A percentile compares a stretch with the other conserved stretches of the same genome.
phyloP scores from a whole-genome alignment of 2,113 vertebrate species.

The Phaethornis superciliosus region DNA sequence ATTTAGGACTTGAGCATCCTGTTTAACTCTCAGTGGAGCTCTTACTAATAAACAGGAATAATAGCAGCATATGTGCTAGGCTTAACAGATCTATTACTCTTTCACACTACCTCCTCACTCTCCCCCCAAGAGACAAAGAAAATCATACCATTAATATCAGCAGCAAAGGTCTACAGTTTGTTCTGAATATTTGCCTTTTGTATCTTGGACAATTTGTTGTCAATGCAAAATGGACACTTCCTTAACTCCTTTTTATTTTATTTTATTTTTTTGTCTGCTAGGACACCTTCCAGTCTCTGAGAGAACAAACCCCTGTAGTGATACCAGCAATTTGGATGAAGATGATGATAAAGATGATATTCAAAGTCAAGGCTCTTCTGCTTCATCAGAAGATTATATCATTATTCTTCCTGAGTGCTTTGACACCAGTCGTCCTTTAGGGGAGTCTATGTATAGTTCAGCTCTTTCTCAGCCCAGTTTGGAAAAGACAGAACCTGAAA shows the following conservation, averaged over 20 bases:
- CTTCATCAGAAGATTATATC: slow-evolving; percentile 94
- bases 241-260: background rate
- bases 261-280: background rate
- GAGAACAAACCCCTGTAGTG: background rate
- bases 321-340: slow-evolving; percentile 25
- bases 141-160: too few relatives aligned
- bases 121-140: background rate
- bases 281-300: slow-evolving; percentile 38
- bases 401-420: slow-evolving; percentile 96
- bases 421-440: slow-evolving; percentile 91
- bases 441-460: slow-evolving; percentile 94
- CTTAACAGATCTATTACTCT: background rate
- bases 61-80: background rate
- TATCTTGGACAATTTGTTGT: background rate
- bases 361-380: slow-evolving; percentile 88
- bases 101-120: background rate
- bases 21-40: background rate
- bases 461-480: slow-evolving; percentile 87
- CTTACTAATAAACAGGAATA: background rate
- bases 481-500: slow-evolving; percentile 70
- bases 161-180: background rate
- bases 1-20: background rate
- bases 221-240: slow-evolving; percentile 34
- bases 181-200: background rate
- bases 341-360: slow-evolving; percentile 85